Evolutionary conservation across 2,797 vertebrate genomes (phyloP), one percentile per base, ranked within the genome.

Genomic region (Coccyzus lansbergi): DNA sequence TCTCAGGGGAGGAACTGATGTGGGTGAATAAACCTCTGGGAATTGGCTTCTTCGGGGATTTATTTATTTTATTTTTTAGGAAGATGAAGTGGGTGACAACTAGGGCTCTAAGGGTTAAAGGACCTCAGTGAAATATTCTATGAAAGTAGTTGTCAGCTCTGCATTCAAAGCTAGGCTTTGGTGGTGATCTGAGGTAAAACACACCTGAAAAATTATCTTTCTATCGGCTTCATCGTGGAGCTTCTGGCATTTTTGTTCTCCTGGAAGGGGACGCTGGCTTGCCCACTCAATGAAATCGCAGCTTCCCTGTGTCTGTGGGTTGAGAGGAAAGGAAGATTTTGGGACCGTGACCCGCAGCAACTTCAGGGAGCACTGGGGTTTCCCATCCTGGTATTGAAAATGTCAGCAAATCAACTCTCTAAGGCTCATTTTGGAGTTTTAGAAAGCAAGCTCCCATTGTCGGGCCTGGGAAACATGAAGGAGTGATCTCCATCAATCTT

Each of bases 321-420:
- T 31, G 16, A 4, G 11, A 7, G 3, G 1, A 1, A 2, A 6
- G 7, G 8, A 1, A 18, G 52, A 0, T 63, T 31, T 63, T 2
- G 34, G 36, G n/a, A 4, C 40, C 2, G 34, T 4, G 19, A 29
- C 36, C 7, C 3, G 12, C 0, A 34, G 16, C 7, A 13, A 26
- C 44, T 21, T 31, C 3, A 42, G 21, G 46, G 10, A 56, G 29
- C 34, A 3, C 7, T 0, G n/a, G 38, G 4, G 10, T 2, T 29
- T 33, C 38, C 34, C 42, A 44, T 44, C 6, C 16, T 18, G 16
- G 15, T 44, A 44, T 18, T 7, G 42, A 44, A 7, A 16, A 15
- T 44, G 42, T 16, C 18, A 18, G 42, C 42, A 44, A 44, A 44
- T 44, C 42, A 44, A 16, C 18, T 44, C 42, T 42, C 42, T 16